Conservation (phyloP, 64 coral and sea anemone species). For the Acropora tenuis region DNA sequence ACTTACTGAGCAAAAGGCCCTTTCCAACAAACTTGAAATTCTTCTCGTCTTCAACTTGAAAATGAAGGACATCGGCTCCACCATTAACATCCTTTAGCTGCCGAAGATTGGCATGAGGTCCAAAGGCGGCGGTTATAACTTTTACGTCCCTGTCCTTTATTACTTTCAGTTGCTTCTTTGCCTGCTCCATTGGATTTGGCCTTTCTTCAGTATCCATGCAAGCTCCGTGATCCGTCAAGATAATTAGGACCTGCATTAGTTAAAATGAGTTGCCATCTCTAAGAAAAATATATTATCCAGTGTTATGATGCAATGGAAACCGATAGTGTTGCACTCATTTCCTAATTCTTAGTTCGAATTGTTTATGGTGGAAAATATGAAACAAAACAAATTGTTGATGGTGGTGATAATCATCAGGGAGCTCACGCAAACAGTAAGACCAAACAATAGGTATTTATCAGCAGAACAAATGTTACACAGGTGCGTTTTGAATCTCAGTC, state of each 20-base stretch:
- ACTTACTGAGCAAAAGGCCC: slow-evolving; percentile 5
- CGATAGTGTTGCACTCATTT: too few species aligned
- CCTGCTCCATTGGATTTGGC: not conserved
- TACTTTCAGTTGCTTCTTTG: not conserved
- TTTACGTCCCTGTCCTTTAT: not conserved
- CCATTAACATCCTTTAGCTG: not conserved
- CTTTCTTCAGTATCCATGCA: not conserved
- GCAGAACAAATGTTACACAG: too few species aligned
- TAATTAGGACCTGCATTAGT: slow-evolving; percentile 7
- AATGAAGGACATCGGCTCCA: not conserved
- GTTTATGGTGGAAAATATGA: too few species aligned
- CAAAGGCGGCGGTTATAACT: slow-evolving; percentile 10
- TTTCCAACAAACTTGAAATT: not conserved
- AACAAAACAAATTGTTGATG: too few species aligned
- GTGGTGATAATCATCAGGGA: too few species aligned
- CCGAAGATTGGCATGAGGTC: not conserved
- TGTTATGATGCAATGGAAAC: too few species aligned
- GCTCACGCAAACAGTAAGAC: too few species aligned
- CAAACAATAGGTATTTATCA: too few species aligned
- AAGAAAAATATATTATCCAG: not conserved
- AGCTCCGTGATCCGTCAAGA: slow-evolving; percentile 1
- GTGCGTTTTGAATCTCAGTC: too few species aligned
- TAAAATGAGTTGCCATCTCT: not conserved
- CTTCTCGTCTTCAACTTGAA: not conserved
- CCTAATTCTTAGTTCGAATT: too few species aligned